phyloP scores from a whole-genome alignment of 2,888 invertebrate species.

The Dicyrtoma fusca region DNA sequence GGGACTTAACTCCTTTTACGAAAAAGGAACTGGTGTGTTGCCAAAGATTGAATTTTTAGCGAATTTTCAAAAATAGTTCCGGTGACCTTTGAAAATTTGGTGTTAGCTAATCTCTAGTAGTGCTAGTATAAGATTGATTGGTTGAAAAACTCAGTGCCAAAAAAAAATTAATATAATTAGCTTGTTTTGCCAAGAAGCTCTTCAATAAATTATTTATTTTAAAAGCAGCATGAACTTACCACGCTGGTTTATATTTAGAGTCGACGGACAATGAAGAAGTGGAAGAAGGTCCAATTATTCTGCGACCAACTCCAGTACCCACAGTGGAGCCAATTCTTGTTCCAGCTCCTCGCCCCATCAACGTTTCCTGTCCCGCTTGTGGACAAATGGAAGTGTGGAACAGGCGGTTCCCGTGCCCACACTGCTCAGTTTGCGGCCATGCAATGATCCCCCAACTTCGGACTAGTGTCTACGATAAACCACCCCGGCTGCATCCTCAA shows the following conservation, averaged over 20 bases:
- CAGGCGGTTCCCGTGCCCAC: too few relatives aligned
- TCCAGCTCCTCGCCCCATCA: neutral
- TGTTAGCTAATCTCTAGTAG: too few relatives aligned
- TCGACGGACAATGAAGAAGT: neutral
- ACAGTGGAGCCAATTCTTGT: conserved; percentile 9
- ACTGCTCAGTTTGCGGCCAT: conserved; percentile 6
- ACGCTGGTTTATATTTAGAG: too few relatives aligned
- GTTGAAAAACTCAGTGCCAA: too few relatives aligned
- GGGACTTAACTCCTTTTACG: too few relatives aligned
- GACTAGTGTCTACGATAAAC: neutral
- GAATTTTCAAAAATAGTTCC: neutral
- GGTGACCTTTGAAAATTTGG: neutral
- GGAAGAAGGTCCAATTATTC: conserved; percentile 20
- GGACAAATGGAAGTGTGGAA: neutral
- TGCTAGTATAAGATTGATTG: too few relatives aligned
- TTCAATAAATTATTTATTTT: neutral
- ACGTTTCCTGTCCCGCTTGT: neutral
- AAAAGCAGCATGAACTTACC: too few relatives aligned
- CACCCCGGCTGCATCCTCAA: neutral
- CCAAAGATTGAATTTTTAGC: too few relatives aligned
- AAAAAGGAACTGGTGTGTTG: too few relatives aligned
- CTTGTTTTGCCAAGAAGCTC: too few relatives aligned
- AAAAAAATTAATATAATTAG: too few relatives aligned
- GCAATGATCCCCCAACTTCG: neutral
- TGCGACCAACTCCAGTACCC: conserved; percentile 26